phyloP scores from a whole-genome alignment of 2,113 vertebrate species.

The Nibea albiflora region DNA sequence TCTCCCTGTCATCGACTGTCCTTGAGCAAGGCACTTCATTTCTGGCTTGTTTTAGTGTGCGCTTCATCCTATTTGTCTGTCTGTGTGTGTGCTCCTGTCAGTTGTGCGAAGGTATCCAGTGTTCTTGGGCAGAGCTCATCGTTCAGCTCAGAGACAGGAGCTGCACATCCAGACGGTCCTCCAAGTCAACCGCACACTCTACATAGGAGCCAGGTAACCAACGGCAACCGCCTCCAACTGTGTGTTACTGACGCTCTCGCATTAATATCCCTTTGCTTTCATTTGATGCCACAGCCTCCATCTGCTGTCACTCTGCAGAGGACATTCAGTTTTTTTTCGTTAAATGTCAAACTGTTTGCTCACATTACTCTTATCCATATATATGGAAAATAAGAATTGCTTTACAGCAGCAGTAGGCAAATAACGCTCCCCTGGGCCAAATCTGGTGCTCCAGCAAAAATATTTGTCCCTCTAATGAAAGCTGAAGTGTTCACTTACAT shows the following conservation, averaged over 20 bases:
- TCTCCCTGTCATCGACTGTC: conserved; percentile 32
- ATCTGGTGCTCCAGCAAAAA: neutral
- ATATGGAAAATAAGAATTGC: conserved; percentile 23
- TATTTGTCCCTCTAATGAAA: neutral
- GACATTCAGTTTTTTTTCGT: conserved; percentile 47
- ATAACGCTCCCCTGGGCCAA: neutral
- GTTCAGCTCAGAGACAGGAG: conserved; percentile 80
- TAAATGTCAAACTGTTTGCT: conserved; percentile 66
- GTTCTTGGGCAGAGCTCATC: conserved; percentile 91
- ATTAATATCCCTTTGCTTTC: conserved; percentile 70
- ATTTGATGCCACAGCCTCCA: conserved; percentile 68
- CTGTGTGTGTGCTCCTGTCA: conserved; percentile 62
- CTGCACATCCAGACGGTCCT: conserved; percentile 94
- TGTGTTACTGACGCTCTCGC: conserved; percentile 51
- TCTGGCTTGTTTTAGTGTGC: neutral
- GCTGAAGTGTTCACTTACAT: neutral
- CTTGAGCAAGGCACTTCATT: conserved; percentile 37
- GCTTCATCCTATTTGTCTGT: conserved; percentile 1
- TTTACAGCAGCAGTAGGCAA: neutral
- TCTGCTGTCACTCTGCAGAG: conserved; percentile 68
- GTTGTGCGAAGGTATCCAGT: conserved; percentile 92
- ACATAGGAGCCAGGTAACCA: conserved; percentile 94
- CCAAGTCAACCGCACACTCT: conserved; percentile 94
- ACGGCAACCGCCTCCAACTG: conserved; percentile 72
- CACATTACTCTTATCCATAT: conserved; percentile 1